Percentiles rank a stretch among this genome's conserved stretches.
Evolutionary conservation across 2,888 invertebrate genomes (phyloP).

Genomic region (Sarcophaga caerulescens): DNA sequence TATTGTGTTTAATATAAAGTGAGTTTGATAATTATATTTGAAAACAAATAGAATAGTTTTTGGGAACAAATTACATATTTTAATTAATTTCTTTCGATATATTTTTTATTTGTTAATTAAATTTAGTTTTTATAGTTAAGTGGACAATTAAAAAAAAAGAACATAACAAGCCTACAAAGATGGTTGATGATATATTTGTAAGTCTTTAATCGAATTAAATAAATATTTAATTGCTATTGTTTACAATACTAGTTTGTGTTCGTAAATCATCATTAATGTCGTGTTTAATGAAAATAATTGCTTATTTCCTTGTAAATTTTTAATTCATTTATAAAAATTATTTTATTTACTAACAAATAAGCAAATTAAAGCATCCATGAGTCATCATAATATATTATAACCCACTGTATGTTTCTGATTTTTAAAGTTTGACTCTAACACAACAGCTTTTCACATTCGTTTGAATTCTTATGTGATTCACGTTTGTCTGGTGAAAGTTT

Average conservation of each 20-base stretch:
- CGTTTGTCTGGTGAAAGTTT: slow-evolving; percentile 50
- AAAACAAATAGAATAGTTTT: no score
- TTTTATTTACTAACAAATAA: slow-evolving; percentile 12
- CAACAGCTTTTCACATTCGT: background rate
- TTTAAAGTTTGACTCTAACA: background rate
- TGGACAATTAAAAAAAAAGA: slow-evolving; percentile 16
- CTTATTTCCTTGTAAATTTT: slow-evolving; percentile 37
- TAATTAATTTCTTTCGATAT: background rate
- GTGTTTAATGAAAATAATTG: slow-evolving; percentile 15
- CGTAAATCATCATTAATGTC: background rate
- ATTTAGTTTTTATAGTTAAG: background rate
- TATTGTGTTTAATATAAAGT: slow-evolving; percentile 6
- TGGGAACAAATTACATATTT: background rate
- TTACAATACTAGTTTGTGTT: slow-evolving; percentile 1
- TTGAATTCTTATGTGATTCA: slow-evolving; percentile 45
- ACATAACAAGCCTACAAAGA: slow-evolving; percentile 28
- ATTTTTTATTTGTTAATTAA: slow-evolving; percentile 17
- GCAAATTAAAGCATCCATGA: slow-evolving; percentile 1
- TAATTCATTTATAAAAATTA: slow-evolving; percentile 8
- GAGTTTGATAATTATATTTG: no score
- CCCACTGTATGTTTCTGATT: background rate
- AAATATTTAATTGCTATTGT: slow-evolving; percentile 7
- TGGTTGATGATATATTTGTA: slow-evolving; percentile 62
- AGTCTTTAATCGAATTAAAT: slow-evolving; percentile 37
- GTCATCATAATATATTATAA: slow-evolving; percentile 4